Evolutionary conservation across 1,140 invertebrate species (phyloP).

Genomic region (Trachymyrmex septentrionalis): DNA sequence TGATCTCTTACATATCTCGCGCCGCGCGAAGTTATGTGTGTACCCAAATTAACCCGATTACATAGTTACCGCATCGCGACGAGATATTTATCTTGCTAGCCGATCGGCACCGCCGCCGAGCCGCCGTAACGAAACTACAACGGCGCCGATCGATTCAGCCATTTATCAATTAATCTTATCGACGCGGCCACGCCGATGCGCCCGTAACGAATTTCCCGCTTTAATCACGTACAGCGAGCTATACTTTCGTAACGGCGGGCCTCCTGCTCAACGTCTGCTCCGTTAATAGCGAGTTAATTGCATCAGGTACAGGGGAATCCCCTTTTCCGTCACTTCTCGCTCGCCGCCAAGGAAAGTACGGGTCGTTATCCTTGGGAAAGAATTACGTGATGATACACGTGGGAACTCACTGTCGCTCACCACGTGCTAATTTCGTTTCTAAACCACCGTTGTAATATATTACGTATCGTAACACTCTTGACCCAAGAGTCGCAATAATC

Average conservation of each 20-base stretch:
- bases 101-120: not conserved
- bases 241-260: constrained; percentile 75
- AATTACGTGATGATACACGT: constrained; percentile 59
- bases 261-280: constrained; percentile 78
- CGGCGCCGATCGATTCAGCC: constrained; percentile 75
- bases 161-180: constrained; percentile 82
- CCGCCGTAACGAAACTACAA: constrained; percentile 69
- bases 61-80: constrained; percentile 56
- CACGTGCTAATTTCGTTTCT: constrained; percentile 55
- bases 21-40: constrained; percentile 53
- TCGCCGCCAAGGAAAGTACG: constrained; percentile 59
- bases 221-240: constrained; percentile 77
- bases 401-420: constrained; percentile 43
- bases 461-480: not conserved
- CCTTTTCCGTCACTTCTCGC: constrained; percentile 77
- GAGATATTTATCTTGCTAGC: constrained; percentile 73
- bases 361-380: constrained; percentile 61
- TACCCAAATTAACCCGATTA: constrained; percentile 71
- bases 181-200: constrained; percentile 69
- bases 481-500: not conserved
- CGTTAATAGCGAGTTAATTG: constrained; percentile 81
- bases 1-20: constrained; percentile 63
- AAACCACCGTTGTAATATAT: constrained; percentile 18
- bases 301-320: constrained; percentile 76
- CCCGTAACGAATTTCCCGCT: constrained; percentile 74